Evolutionary conservation across 2,888 invertebrate genomes (phyloP), one percentile per base, ranked within the genome.

Genomic region (Actias luna): DNA sequence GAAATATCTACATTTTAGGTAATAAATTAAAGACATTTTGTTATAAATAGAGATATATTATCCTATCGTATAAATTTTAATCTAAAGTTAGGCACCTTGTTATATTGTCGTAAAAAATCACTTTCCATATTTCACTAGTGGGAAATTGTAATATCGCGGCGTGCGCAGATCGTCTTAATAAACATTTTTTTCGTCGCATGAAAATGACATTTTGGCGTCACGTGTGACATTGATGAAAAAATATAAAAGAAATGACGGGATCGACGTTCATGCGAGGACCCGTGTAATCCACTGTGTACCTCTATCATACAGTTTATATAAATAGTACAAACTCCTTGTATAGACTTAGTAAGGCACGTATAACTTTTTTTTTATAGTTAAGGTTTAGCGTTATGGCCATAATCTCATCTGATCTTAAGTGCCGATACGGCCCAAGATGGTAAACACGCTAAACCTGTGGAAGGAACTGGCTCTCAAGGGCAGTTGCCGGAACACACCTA

Each of bases 191-290:
- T 90, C 85, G 80, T 88, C 88, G 80, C 82, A 90, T 88, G 90
- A 92, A 92, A 92, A 92, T 92, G 92, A 89, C 91, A 90, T 92
- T 89, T 81, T 69, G 89, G 91, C 92, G 89, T 89, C 92, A 92
- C 90, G 84, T 92, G 92, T 90, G 89, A 92, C 91, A 87, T 92
- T 92, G 92, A 92, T 92, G 92, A 92, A 92, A 92, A 92, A 91
- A 92, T 92, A 90, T 92, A 89, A 91, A 90, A 88, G 89, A 87
- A 85, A 89, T 86, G 88, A 85, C 80, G 85, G 86, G 84, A 84
- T 87, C 88, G 88, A 84, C 81, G 77, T 73, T 76, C 74, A 71
- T 73, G 70, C 63, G 71, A 69, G 70, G 69, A 69, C 67, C 66
- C 67, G 65, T 67, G 70, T 69, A 22, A 57, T 57, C 22, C 57